These are phyloP conservation scores for Chondrilla cf. caribensis DNA, from an alignment of 37 sponge, comb jelly and placozoan species.

Conservation along the genomic window DNA sequence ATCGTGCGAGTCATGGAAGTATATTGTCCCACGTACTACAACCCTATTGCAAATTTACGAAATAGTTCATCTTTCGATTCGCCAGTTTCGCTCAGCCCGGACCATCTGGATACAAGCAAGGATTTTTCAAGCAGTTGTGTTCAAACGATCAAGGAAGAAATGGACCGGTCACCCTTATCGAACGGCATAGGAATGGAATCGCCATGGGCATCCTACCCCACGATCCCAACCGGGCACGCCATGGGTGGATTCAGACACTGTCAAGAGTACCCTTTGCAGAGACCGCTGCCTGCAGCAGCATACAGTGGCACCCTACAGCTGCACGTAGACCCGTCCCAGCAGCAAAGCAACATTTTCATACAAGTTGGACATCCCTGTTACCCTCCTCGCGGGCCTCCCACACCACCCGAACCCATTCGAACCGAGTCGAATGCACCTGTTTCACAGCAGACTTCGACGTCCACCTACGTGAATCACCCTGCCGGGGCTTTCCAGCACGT, in stretches of 20 bases:
- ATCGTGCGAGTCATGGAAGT: constrained; percentile 6
- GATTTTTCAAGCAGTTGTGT: constrained; percentile 1
- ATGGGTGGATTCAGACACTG: too few species aligned
- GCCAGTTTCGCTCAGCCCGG: constrained; percentile 9
- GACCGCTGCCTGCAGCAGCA: too few species aligned
- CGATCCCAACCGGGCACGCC: too few species aligned
- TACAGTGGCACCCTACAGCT: too few species aligned
- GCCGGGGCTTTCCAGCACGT: too few species aligned
- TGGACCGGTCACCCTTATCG: too few species aligned
- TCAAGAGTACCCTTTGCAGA: too few species aligned
- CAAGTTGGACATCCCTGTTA: constrained; percentile 1
- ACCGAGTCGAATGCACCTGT: too few species aligned
- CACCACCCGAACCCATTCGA: background rate
- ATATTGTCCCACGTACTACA: constrained; percentile 7
- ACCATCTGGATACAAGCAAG: background rate
- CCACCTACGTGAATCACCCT: too few species aligned
- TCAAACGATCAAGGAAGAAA: constrained; percentile 8
- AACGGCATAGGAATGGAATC: background rate
- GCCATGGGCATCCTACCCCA: too few species aligned
- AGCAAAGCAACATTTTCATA: background rate
- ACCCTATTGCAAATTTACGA: background rate
- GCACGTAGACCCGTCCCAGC: too few species aligned
- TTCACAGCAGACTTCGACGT: too few species aligned
- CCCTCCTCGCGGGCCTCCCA: background rate
- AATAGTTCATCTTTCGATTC: background rate